A percentile compares a stretch with the other conserved stretches of the same genome.
Evolutionary conservation across 2,113 vertebrate genomes (phyloP).

Genomic region (Bostrychus sinensis): DNA sequence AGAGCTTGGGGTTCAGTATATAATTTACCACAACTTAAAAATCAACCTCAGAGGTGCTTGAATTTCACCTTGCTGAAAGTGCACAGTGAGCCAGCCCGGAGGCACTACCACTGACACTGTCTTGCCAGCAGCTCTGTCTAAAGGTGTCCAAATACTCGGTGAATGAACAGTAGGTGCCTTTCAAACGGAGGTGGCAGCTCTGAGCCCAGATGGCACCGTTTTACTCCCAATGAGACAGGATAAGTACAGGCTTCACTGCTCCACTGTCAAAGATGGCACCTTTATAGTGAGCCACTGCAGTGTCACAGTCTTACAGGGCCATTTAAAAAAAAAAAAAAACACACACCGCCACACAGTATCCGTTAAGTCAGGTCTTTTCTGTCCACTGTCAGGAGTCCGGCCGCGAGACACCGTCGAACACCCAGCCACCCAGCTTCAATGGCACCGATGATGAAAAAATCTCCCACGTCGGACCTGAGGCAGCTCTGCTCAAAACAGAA

Average conservation of each 20-base stretch:
- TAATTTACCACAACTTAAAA: not conserved
- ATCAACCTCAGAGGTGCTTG: no score
- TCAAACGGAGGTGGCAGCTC: not conserved
- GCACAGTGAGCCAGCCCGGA: not conserved
- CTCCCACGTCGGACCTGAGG: slow-evolving; percentile 79
- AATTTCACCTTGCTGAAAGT: not conserved
- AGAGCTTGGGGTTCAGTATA: no score
- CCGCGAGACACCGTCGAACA: slow-evolving; percentile 83
- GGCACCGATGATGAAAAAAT: slow-evolving; percentile 97
- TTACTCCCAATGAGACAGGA: slow-evolving; percentile 28
- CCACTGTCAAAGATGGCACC: slow-evolving; percentile 32
- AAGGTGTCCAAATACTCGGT: not conserved
- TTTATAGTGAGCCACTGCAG: slow-evolving; percentile 1
- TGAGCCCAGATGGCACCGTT: not conserved
- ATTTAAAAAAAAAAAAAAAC: no score
- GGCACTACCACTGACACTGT: not conserved
- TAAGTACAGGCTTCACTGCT: slow-evolving; percentile 41
- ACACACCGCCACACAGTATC: not conserved
- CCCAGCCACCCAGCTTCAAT: slow-evolving; percentile 91
- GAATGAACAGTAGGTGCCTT: not conserved
- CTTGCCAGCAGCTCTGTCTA: not conserved
- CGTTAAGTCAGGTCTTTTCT: not conserved
- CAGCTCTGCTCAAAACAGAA: slow-evolving; percentile 85
- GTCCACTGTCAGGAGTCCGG: slow-evolving; percentile 81
- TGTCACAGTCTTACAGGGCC: not conserved